Evolutionary conservation across 2,888 invertebrate genomes (phyloP).

Genomic region (Dolichopus griseipennis): DNA sequence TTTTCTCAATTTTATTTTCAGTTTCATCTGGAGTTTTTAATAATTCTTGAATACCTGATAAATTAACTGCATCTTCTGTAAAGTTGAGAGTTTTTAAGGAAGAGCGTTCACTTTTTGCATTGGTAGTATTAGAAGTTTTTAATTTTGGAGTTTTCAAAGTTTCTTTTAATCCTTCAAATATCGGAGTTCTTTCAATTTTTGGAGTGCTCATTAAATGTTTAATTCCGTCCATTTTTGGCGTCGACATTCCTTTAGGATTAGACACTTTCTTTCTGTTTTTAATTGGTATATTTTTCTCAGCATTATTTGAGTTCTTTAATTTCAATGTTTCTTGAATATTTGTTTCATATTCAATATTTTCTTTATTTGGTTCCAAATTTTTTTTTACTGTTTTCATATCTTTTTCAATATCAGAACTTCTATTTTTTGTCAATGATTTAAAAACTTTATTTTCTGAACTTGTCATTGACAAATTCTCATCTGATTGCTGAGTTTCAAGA

Average conservation of each 20-base stretch:
- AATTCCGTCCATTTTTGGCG: not conserved
- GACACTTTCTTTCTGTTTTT: too few species aligned
- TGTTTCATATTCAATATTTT: too few species aligned
- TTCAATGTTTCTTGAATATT: slow-evolving; percentile 10
- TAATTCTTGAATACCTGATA: slow-evolving; percentile 15
- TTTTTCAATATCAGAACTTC: too few species aligned
- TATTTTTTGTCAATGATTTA: too few species aligned
- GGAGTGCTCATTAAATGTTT: not conserved
- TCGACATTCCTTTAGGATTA: too few species aligned
- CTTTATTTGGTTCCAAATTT: too few species aligned
- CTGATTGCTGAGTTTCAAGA: slow-evolving; percentile 25
- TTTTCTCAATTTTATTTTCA: not conserved
- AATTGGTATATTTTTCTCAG: too few species aligned
- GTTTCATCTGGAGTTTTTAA: slow-evolving; percentile 16
- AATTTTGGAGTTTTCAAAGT: not conserved
- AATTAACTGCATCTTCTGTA: slow-evolving; percentile 16
- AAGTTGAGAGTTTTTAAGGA: slow-evolving; percentile 7
- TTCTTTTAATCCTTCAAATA: not conserved
- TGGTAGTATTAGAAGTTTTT: too few species aligned
- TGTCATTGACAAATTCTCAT: slow-evolving; percentile 26
- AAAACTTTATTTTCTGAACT: too few species aligned
- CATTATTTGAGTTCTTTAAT: slow-evolving; percentile 17
- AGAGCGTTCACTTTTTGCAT: too few species aligned
- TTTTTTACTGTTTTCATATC: too few species aligned
- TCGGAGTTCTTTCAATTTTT: not conserved